These are phyloP conservation scores for Drosophila kepulauana DNA, from an alignment of 1,140 invertebrate species.

Conservation along the genomic window DNA sequence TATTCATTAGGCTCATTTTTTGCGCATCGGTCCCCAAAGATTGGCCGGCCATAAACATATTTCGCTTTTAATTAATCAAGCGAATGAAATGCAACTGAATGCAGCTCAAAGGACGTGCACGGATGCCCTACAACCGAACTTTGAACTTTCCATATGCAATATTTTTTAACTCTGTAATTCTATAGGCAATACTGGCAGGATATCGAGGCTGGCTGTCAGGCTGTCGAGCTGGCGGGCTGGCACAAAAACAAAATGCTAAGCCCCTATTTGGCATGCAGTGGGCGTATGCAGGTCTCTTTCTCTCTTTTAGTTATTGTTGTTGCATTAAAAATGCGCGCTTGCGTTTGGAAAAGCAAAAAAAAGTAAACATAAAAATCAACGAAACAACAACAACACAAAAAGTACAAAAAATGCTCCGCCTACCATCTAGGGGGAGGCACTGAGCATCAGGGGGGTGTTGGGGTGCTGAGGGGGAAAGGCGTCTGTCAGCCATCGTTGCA, in stretches of 20 bases:
- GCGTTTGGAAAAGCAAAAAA: constrained; percentile 73
- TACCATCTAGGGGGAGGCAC: constrained; percentile 29
- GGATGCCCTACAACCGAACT: constrained; percentile 58
- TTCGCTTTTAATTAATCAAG: constrained; percentile 79
- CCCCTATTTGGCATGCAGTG: constrained; percentile 51
- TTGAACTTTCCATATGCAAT: constrained; percentile 72
- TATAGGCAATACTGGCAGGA: constrained; percentile 26
- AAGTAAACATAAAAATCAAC: not conserved
- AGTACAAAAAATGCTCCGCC: constrained; percentile 83
- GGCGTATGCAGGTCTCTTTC: constrained; percentile 16
- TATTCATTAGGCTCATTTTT: constrained; percentile 61
- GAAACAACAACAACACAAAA: constrained; percentile 43
- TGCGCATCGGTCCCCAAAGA: constrained; percentile 59
- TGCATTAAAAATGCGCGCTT: constrained; percentile 84
- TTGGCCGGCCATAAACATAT: constrained; percentile 68
- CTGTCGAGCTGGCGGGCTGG: constrained; percentile 1
- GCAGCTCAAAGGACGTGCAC: constrained; percentile 45
- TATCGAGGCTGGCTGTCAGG: constrained; percentile 4
- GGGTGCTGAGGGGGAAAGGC: not conserved
- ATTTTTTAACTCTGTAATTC: constrained; percentile 55
- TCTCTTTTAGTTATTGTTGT: constrained; percentile 36
- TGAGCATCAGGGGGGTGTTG: not conserved
- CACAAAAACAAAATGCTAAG: constrained; percentile 65
- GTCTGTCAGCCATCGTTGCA: constrained; percentile 64
- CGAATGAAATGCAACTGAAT: constrained; percentile 50